Conservation (phyloP, 2,113 vertebrate genomes). For the Zapornia atra region DNA sequence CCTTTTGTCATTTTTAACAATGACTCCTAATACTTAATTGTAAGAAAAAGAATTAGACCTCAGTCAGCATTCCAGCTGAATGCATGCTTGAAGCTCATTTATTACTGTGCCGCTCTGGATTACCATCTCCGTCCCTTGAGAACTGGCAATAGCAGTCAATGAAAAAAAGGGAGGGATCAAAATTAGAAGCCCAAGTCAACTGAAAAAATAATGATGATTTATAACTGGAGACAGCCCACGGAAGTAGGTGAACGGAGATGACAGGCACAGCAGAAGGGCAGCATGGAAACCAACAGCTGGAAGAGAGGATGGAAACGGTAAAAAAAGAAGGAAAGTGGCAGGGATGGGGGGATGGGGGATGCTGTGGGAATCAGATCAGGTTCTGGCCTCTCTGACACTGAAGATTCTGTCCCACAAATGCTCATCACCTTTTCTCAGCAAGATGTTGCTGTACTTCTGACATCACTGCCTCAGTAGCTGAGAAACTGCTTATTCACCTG, state of each 20-base stretch:
- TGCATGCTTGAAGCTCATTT: not conserved
- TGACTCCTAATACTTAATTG: not conserved
- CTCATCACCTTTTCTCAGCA: not conserved
- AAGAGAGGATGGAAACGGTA: not conserved
- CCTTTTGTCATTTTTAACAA: too few relatives aligned
- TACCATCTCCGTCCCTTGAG: not conserved
- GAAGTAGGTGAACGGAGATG: not conserved
- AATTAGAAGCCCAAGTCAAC: not conserved
- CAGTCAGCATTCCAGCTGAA: not conserved
- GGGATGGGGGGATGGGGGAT: too few relatives aligned
- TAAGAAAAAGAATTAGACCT: not conserved
- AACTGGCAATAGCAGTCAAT: not conserved
- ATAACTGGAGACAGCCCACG: not conserved
- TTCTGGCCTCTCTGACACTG: not conserved
- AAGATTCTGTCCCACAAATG: not conserved
- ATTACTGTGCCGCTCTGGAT: not conserved
- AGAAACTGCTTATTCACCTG: not conserved
- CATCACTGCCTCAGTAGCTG: not conserved
- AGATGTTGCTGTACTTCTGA: not conserved
- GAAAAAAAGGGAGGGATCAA: not conserved
- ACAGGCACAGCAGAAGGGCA: not conserved
- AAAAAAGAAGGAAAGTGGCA: not conserved
- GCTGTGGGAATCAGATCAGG: not conserved
- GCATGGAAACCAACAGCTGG: not conserved
- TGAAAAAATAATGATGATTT: constrained; percentile 15